Percentiles rank a stretch among this genome's conserved stretches.
Evolutionary conservation across 2,888 invertebrate genomes (phyloP).

Genomic region (Xestia sexstrigata): DNA sequence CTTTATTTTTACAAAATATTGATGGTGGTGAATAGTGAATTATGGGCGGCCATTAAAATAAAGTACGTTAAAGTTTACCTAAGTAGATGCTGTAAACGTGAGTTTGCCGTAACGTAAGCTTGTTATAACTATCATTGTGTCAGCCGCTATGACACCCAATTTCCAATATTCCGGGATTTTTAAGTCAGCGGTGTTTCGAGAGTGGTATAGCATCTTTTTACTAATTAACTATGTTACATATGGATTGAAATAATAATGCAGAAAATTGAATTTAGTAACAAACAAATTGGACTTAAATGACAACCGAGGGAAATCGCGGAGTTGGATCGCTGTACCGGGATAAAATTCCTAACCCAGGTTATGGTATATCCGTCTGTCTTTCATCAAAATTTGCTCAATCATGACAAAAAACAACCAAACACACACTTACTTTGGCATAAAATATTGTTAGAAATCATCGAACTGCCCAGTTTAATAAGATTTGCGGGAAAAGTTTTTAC

Average conservation of each 20-base stretch:
- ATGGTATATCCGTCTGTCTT: background rate
- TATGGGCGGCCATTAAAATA: background rate
- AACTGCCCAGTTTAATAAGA: background rate
- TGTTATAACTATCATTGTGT: conserved; percentile 8
- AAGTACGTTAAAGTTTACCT: conserved; percentile 18
- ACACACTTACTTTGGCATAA: background rate
- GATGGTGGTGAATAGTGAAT: background rate
- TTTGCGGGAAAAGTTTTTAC: background rate
- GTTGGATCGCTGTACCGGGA: too few species aligned
- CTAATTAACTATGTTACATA: background rate
- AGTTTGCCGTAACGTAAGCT: conserved; percentile 12
- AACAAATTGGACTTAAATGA: too few species aligned
- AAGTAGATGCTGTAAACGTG: conserved; percentile 4
- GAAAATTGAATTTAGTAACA: background rate
- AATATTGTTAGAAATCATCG: background rate
- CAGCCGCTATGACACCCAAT: conserved; percentile 8
- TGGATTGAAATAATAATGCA: background rate
- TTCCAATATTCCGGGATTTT: conserved; percentile 28
- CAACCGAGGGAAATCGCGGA: too few species aligned
- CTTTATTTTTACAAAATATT: conserved; percentile 9
- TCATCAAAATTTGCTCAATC: background rate
- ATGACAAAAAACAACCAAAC: background rate
- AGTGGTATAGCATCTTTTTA: background rate
- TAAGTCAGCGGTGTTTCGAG: background rate
- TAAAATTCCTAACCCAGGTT: too few species aligned